Evolutionary conservation across 2,888 invertebrate species (phyloP).

Genomic region (Buathra laborator): DNA sequence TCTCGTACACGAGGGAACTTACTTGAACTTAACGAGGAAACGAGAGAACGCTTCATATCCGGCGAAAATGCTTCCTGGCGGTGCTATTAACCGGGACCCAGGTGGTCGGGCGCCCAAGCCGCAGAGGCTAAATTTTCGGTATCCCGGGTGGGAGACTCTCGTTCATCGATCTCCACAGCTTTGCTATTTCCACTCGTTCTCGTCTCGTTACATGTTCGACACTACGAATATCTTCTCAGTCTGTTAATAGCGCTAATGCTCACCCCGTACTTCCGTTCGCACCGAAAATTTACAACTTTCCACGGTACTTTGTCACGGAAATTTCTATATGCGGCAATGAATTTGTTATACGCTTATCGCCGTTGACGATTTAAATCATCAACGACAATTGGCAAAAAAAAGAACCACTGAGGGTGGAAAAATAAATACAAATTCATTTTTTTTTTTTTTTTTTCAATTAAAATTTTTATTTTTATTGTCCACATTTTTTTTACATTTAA

Average conservation of each 20-base stretch:
- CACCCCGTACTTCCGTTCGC: not conserved
- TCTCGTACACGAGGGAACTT: slow-evolving; percentile 14
- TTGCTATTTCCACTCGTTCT: slow-evolving; percentile 8
- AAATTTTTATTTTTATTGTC: not conserved
- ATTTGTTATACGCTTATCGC: too few relatives aligned
- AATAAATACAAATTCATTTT: too few relatives aligned
- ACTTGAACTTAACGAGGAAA: slow-evolving; percentile 37
- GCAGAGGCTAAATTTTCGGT: slow-evolving; percentile 50
- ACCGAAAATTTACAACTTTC: slow-evolving; percentile 28
- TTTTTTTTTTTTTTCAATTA: not conserved
- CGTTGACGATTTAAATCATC: too few relatives aligned
- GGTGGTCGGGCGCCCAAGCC: slow-evolving; percentile 43
- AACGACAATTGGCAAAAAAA: too few relatives aligned
- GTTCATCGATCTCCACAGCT: slow-evolving; percentile 47
- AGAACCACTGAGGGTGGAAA: too few relatives aligned
- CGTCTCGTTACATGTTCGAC: slow-evolving; percentile 1
- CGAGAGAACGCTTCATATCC: slow-evolving; percentile 33
- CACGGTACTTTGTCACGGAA: not conserved
- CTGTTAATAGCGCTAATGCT: slow-evolving; percentile 18
- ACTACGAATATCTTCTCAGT: slow-evolving; percentile 8
- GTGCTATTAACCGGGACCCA: slow-evolving; percentile 49
- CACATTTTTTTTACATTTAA: too few relatives aligned
- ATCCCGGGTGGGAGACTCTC: slow-evolving; percentile 16
- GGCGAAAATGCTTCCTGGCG: slow-evolving; percentile 47
- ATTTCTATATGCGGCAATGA: not conserved